phyloP scores from a whole-genome alignment of 2,888 invertebrate genomes.

The Caenorhabditis sp. region DNA sequence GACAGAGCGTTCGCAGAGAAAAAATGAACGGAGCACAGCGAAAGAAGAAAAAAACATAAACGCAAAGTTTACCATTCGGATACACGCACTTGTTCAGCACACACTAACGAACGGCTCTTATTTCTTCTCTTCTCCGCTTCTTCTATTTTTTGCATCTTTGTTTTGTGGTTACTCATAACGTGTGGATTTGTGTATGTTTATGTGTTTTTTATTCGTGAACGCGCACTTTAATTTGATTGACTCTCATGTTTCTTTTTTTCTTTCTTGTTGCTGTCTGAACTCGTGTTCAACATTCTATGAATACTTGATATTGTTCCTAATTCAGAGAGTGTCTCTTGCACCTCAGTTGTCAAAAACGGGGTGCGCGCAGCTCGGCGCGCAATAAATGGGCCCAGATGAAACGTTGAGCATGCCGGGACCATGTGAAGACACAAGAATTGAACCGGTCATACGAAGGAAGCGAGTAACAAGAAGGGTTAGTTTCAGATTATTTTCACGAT shows the following conservation, averaged over 20 bases:
- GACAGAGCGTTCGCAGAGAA: neutral
- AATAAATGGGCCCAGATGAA: slow-evolving; percentile 40
- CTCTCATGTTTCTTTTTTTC: slow-evolving; percentile 9
- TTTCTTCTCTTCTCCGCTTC: neutral
- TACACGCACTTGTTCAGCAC: neutral
- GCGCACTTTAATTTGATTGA: neutral
- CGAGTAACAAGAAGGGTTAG: slow-evolving; percentile 42
- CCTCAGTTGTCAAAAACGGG: neutral
- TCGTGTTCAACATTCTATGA: slow-evolving; percentile 4
- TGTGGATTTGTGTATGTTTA: neutral
- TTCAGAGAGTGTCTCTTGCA: neutral
- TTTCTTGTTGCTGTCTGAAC: neutral
- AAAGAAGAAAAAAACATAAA: neutral
- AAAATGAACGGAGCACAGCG: neutral
- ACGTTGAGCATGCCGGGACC: slow-evolving; percentile 10
- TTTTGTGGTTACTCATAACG: neutral
- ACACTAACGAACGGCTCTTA: slow-evolving; percentile 5
- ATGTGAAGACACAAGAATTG: slow-evolving; percentile 13
- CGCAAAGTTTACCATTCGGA: neutral
- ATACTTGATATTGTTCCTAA: neutral
- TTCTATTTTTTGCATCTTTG: slow-evolving; percentile 5
- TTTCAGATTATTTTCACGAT: neutral
- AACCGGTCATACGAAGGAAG: slow-evolving; percentile 34
- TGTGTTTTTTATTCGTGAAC: slow-evolving; percentile 3
- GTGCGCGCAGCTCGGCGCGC: slow-evolving; percentile 15